These are phyloP conservation scores for Pseudotriccus pelzelni DNA, from an alignment of 2,797 vertebrate species.

Conservation along the genomic window DNA sequence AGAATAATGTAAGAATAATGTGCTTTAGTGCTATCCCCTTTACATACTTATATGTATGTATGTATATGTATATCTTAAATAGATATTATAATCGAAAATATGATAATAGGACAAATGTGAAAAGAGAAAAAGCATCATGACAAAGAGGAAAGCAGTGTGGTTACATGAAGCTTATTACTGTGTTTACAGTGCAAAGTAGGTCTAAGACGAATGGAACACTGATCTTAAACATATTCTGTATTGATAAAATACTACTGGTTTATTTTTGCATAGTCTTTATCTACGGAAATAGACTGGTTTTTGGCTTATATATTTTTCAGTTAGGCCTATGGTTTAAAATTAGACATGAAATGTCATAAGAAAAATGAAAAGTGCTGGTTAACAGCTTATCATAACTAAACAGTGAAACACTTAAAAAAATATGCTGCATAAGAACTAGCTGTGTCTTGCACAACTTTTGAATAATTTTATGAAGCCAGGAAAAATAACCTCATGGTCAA, in stretches of 20 bases:
- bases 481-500: slow-evolving; percentile 36
- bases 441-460: not conserved
- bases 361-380: not conserved
- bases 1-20: not conserved
- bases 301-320: not conserved
- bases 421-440: not conserved
- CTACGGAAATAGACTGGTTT: not conserved
- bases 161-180: not conserved
- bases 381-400: not conserved
- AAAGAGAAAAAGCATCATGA: not conserved
- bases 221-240: not conserved
- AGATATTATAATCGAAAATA: not conserved
- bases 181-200: not conserved
- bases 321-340: slow-evolving; percentile 2
- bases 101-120: not conserved
- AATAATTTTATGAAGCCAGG: slow-evolving; percentile 16
- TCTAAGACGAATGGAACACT: not conserved
- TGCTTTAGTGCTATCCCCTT: slow-evolving; percentile 46
- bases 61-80: slow-evolving; percentile 15
- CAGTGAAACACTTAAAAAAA: not conserved
- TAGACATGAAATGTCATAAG: not conserved
- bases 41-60: slow-evolving; percentile 22
- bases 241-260: not conserved
- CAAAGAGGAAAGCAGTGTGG: not conserved
- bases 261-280: not conserved